These are phyloP conservation scores for Tortricodes alternella DNA, from an alignment of 2,888 invertebrate genomes.

Conservation along the genomic window DNA sequence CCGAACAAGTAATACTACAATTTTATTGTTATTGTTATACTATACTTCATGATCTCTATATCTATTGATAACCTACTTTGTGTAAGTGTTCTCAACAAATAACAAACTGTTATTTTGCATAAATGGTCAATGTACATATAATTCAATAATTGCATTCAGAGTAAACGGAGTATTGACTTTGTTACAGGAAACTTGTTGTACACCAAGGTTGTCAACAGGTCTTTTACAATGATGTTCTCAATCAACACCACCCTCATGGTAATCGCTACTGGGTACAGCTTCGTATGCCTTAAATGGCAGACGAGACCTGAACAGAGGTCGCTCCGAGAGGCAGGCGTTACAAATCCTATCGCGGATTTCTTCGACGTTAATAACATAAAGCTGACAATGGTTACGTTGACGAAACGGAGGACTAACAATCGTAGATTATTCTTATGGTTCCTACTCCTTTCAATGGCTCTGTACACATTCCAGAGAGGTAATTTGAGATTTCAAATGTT, in stretches of 20 bases:
- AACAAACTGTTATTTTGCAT: not conserved
- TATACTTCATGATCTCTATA: too few relatives aligned
- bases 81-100: not conserved
- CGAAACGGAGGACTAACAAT: conserved; percentile 81
- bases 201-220: conserved; percentile 82
- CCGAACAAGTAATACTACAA: not conserved
- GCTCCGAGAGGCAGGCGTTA: conserved; percentile 80
- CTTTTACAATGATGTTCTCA: conserved; percentile 88
- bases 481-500: conserved; percentile 33
- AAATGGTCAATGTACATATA: too few relatives aligned
- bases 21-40: not conserved
- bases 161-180: not conserved
- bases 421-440: conserved; percentile 85
- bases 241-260: conserved; percentile 86
- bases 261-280: conserved; percentile 85
- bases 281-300: conserved; percentile 86
- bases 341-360: conserved; percentile 85
- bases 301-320: conserved; percentile 85
- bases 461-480: conserved; percentile 91
- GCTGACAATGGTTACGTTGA: conserved; percentile 84
- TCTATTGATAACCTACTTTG: not conserved
- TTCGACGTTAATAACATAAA: conserved; percentile 87
- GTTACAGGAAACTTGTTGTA: conserved; percentile 86
- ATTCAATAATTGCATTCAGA: not conserved
- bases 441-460: conserved; percentile 88